These are phyloP conservation scores for Coregonus sp. DNA, from an alignment of 2,797 vertebrate genomes.

Conservation along the genomic window DNA sequence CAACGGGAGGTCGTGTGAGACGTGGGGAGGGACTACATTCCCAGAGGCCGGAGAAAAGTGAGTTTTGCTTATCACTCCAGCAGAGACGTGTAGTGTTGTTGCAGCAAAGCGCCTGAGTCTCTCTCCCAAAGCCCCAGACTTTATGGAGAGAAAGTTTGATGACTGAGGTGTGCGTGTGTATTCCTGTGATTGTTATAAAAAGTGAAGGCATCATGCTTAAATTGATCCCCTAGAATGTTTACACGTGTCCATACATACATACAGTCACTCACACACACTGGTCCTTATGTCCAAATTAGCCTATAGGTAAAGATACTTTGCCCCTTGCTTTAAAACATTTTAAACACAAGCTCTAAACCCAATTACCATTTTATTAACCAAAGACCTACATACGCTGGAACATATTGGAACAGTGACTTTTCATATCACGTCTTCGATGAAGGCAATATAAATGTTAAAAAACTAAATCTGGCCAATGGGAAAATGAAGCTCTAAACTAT, in stretches of 20 bases:
- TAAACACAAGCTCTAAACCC: neutral
- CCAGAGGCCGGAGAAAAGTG: neutral
- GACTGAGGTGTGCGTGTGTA: neutral
- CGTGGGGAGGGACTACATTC: neutral
- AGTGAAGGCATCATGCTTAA: slow-evolving; percentile 6
- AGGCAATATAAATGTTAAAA: neutral
- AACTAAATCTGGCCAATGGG: neutral
- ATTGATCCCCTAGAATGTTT: slow-evolving; percentile 16
- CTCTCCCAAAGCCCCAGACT: neutral
- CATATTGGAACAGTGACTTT: neutral
- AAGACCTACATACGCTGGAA: slow-evolving; percentile 1
- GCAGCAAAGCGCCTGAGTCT: neutral
- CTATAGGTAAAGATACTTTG: neutral
- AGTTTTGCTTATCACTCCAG: neutral
- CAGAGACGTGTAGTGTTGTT: neutral
- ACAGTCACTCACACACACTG: slow-evolving; percentile 4
- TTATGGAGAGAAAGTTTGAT: slow-evolving; percentile 1
- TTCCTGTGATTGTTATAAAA: slow-evolving; percentile 6
- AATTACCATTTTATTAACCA: slow-evolving; percentile 1
- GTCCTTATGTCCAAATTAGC: neutral
- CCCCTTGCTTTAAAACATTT: slow-evolving; percentile 16
- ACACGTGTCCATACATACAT: slow-evolving; percentile 14
- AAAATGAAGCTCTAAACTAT: neutral
- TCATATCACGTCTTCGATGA: neutral
- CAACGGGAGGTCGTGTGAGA: neutral